Evolutionary conservation across 2,888 invertebrate genomes (phyloP).

Genomic region (Hydropsyche betteni): DNA sequence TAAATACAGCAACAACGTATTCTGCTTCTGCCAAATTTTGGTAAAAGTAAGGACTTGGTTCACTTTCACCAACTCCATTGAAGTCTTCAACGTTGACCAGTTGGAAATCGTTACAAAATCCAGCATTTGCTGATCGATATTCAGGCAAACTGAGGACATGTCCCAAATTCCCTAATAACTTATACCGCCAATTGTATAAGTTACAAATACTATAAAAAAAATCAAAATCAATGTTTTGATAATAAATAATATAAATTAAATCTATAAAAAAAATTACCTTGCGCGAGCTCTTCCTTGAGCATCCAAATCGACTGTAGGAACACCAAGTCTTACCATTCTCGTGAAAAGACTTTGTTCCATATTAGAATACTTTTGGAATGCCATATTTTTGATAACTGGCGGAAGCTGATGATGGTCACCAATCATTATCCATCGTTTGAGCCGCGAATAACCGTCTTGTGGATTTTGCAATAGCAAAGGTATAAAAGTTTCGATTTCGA

Average conservation of each 20-base stretch:
- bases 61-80: slow-evolving; percentile 95
- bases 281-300: slow-evolving; percentile 96
- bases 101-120: slow-evolving; percentile 93
- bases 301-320: slow-evolving; percentile 96
- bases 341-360: slow-evolving; percentile 99
- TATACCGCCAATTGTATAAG: slow-evolving; percentile 96
- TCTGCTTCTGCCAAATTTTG: slow-evolving; percentile 94
- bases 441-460: slow-evolving; percentile 91
- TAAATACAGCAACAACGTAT: slow-evolving; percentile 95
- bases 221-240: slow-evolving; percentile 21
- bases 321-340: slow-evolving; percentile 92
- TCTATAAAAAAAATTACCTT: slow-evolving; percentile 59
- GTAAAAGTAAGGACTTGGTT: slow-evolving; percentile 98
- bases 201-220: slow-evolving; percentile 78
- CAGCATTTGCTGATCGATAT: slow-evolving; percentile 91
- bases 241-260: slow-evolving; percentile 46
- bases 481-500: slow-evolving; percentile 99
- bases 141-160: slow-evolving; percentile 88
- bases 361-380: slow-evolving; percentile 99
- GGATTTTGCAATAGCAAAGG: slow-evolving; percentile 98
- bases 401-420: slow-evolving; percentile 99
- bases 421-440: slow-evolving; percentile 99
- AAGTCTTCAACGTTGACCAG: slow-evolving; percentile 96
- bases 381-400: slow-evolving; percentile 99
- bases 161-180: slow-evolving; percentile 90